These are phyloP conservation scores for Drosophila vallismaia DNA, from an alignment of 2,888 invertebrate genomes.

Conservation along the genomic window DNA sequence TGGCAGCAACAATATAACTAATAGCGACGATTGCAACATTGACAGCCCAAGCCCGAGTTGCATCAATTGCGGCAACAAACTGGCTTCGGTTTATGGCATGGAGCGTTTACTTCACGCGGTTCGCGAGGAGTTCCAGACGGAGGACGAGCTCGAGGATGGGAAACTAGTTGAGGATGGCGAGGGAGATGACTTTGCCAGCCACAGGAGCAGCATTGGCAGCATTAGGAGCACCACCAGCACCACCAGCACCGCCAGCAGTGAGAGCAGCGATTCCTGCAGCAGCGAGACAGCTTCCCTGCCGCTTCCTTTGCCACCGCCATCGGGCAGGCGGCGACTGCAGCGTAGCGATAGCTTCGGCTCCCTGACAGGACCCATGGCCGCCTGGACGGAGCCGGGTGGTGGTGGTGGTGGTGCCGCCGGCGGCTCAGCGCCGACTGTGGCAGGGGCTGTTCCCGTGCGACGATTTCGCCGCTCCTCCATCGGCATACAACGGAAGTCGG, in stretches of 20 bases:
- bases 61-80: slow-evolving; percentile 12
- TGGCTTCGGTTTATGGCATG: slow-evolving; percentile 63
- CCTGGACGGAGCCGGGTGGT: not conserved
- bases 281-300: slow-evolving; percentile 29
- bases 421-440: not conserved
- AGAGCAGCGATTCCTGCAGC: slow-evolving; percentile 9
- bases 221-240: slow-evolving; percentile 16
- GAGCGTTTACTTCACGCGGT: slow-evolving; percentile 77
- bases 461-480: slow-evolving; percentile 81
- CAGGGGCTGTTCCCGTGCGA: slow-evolving; percentile 45
- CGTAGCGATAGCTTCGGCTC: slow-evolving; percentile 27
- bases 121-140: slow-evolving; percentile 75
- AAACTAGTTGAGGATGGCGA: not conserved
- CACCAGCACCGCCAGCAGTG: not conserved
- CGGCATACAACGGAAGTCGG: slow-evolving; percentile 81
- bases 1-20: slow-evolving; percentile 3
- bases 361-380: slow-evolving; percentile 18
- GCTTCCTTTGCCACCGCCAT: slow-evolving; percentile 8
- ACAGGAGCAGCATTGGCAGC: slow-evolving; percentile 32
- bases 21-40: slow-evolving; percentile 17
- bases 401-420: not conserved
- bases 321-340: slow-evolving; percentile 18
- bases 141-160: slow-evolving; percentile 54
- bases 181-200: not conserved
- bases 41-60: slow-evolving; percentile 13